Evolutionary conservation across 1,140 invertebrate genomes (phyloP).

Genomic region (Aphelinus atriplicis): DNA sequence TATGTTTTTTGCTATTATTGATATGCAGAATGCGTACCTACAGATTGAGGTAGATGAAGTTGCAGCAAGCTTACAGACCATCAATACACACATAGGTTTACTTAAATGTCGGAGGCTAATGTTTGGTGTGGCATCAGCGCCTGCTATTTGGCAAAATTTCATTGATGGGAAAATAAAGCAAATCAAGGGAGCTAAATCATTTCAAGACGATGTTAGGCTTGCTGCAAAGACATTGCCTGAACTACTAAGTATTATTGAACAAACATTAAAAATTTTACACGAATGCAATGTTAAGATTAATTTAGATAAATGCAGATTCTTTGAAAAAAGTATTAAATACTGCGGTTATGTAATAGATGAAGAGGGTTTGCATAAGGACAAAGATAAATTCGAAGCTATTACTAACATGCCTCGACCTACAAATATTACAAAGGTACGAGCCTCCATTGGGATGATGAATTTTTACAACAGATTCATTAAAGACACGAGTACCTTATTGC

Average conservation of each 20-base stretch:
- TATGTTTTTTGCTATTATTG: not conserved
- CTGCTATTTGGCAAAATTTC: not conserved
- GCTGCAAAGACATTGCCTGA: not conserved
- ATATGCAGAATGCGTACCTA: not conserved
- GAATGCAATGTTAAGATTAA: not conserved
- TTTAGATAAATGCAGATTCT: not conserved
- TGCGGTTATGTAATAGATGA: not conserved
- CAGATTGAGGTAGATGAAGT: not conserved
- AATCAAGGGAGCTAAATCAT: not conserved
- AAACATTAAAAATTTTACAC: not conserved
- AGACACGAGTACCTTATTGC: not conserved
- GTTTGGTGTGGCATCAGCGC: not conserved
- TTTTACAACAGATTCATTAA: conserved; percentile 16
- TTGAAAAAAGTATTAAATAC: not conserved
- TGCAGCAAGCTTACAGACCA: not conserved
- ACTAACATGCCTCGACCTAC: not conserved
- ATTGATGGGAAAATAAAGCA: not conserved
- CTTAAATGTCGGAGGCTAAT: not conserved
- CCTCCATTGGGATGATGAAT: not conserved
- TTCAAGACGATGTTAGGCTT: not conserved
- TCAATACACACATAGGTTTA: not conserved
- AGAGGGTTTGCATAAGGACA: not conserved
- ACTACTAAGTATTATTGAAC: not conserved
- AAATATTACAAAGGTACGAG: not conserved
- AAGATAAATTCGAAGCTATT: not conserved